A percentile compares a stretch with the other conserved stretches of the same genome.
These are phyloP conservation scores for Brachirus orientalis DNA, from an alignment of 2,113 vertebrate species.

Conservation along the genomic window DNA sequence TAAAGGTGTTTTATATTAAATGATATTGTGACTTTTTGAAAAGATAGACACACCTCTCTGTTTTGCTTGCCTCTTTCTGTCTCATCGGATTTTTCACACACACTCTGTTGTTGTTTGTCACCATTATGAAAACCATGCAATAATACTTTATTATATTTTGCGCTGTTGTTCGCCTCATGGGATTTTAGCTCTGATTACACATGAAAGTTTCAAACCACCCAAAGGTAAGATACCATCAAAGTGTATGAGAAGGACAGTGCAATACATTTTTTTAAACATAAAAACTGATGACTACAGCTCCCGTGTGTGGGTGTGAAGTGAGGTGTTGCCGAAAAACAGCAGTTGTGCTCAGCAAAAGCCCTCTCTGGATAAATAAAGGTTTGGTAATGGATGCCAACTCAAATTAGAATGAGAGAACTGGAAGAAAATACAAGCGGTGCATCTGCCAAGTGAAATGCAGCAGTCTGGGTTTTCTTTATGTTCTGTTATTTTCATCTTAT, in stretches of 20 bases:
- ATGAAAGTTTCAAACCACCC: constrained; percentile 70
- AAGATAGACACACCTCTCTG: constrained; percentile 63
- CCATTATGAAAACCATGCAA: constrained; percentile 57
- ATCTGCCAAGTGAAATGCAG: constrained; percentile 20
- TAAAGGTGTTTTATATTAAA: constrained; percentile 87
- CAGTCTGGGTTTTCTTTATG: too few species aligned
- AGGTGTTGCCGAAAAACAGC: constrained; percentile 41
- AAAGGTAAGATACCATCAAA: constrained; percentile 58
- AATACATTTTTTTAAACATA: constrained; percentile 53
- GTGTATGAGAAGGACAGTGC: constrained; percentile 43
- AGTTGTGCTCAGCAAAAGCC: constrained; percentile 33
- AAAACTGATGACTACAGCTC: constrained; percentile 71
- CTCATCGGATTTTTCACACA: constrained; percentile 7
- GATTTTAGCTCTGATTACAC: constrained; percentile 58
- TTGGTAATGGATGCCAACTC: constrained; percentile 47
- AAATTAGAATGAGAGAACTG: constrained; percentile 37
- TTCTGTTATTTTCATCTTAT: neutral
- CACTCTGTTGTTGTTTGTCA: constrained; percentile 31
- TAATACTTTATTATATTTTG: constrained; percentile 63
- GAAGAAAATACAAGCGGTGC: constrained; percentile 22
- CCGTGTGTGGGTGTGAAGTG: constrained; percentile 51
- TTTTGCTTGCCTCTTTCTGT: constrained; percentile 41
- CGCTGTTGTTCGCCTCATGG: constrained; percentile 30
- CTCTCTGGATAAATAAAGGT: constrained; percentile 61
- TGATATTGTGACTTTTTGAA: constrained; percentile 85